These are phyloP conservation scores for Onthophagus taurus DNA, from an alignment of 1,140 invertebrate species.

Conservation along the genomic window DNA sequence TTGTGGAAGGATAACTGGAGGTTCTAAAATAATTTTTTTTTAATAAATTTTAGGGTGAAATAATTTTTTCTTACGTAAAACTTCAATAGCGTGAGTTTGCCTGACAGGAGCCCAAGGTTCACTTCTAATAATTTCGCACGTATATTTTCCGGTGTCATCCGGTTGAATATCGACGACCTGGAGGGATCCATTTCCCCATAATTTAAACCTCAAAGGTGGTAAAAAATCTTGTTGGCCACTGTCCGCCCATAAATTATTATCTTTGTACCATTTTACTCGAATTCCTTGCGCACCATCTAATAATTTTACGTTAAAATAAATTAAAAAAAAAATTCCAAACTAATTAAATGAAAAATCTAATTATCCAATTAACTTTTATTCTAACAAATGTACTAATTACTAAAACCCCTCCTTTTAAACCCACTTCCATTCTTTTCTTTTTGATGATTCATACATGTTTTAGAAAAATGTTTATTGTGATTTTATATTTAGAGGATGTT, in stretches of 20 bases:
- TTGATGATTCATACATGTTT: too few relatives aligned
- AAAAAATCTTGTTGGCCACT: conserved; percentile 42
- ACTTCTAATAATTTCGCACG: conserved; percentile 54
- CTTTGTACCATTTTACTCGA: conserved; percentile 48
- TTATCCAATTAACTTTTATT: too few relatives aligned
- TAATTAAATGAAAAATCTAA: too few relatives aligned
- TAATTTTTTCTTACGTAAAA: conserved; percentile 52
- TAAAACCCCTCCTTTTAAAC: too few relatives aligned
- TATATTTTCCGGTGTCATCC: conserved; percentile 62
- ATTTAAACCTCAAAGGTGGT: conserved; percentile 45
- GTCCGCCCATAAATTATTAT: conserved; percentile 50
- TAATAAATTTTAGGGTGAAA: conserved; percentile 1
- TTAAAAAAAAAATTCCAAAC: too few relatives aligned
- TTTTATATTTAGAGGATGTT: too few relatives aligned
- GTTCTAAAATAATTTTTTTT: conserved; percentile 42
- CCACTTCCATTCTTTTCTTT: too few relatives aligned
- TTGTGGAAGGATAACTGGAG: conserved; percentile 54
- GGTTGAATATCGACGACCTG: conserved; percentile 51
- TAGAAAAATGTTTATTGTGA: too few relatives aligned
- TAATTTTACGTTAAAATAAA: too few relatives aligned
- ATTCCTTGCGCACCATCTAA: too few relatives aligned
- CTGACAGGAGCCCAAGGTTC: conserved; percentile 48
- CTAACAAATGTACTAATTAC: too few relatives aligned
- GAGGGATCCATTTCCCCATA: conserved; percentile 61
- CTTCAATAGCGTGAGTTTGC: conserved; percentile 64